Evolutionary conservation across 2,797 vertebrate species (phyloP), one percentile per base, ranked within the genome.

Genomic region (Helicolenus hilgendorfi): DNA sequence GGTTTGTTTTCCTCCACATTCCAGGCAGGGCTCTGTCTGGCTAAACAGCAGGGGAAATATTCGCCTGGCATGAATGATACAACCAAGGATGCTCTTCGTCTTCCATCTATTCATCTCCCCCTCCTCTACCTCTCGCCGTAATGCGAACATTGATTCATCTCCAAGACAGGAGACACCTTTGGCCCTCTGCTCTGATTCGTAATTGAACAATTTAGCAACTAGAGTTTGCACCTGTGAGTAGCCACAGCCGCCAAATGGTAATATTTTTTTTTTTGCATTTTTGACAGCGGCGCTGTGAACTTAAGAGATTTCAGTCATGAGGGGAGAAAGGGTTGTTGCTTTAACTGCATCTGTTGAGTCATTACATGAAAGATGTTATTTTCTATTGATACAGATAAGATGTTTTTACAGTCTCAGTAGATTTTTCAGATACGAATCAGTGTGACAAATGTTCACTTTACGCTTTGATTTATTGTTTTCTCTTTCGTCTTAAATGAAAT

Each of bases 121-220:
- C 35, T 56, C 71, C 26, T 64, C 71, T 29, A 6, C 41, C 70
- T 58, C 64, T 85, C 36, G 7, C 72, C 53, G 31, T 18, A 45
- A 27, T 65, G 38, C 11, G 33, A 11, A 5, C 36, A 65, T 45
- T 81, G 49, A 94, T 88, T 91, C 27, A 79, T 91, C 77, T 77
- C 53, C 36, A 67, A 67, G 56, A 89, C 60, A 68, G n/a, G 27
- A 82, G 31, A 24, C 24, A 81, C 67, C 77, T 87, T 76, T 85
- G 70, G 41, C 68, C 76, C 29, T 27, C 64, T 74, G 49, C 38
- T 83, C 77, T 71, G 62, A 74, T 74, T 56, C 2, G 7, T 83
- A 86, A 89, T 60, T 85, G 67, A 79, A 67, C 75, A 85, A 84
- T 89, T 89, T 82, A 60, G 74, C 69, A 60, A 79, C 31, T 35